Evolutionary conservation across 2,888 invertebrate species (phyloP), one percentile per base, ranked within the genome.

Genomic region (Scotopteryx bipunctaria): DNA sequence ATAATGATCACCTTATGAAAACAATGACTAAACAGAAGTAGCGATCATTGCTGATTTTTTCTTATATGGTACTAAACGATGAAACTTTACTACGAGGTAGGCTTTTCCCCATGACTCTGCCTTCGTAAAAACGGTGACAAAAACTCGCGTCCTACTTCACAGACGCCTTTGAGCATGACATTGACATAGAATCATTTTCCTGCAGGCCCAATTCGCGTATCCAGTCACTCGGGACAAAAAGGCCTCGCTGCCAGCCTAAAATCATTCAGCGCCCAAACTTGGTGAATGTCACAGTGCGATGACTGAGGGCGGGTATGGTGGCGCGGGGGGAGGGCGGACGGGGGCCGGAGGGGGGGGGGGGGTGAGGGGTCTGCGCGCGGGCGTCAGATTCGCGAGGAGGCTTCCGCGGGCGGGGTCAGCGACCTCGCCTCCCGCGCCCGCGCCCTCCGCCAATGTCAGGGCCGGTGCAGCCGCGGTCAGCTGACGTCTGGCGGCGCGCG

Each of bases 401-500:
- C 86, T 86, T 86, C 87, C 85, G 86, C 86, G 86, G 85, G 86
- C 81, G 85, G 86, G 86, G 86, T 86, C 86, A 80, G 71, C 79
- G 84, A 85, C 83, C 83, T 80, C 81, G 73, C 75, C 81, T 81
- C 83, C 82, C 81, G 79, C 76, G 76, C 76, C 70, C 75, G 80
- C 42, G 78, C 82, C 83, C 83, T 83, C 84, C 84, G 86, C 90
- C 89, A 89, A 89, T 89, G 88, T 89, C 89, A 89, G 90, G 89
- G 90, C 84, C 89, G 89, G 88, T 89, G 90, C 89, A 89, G 82
- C 83, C 81, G 83, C 87, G 83, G 85, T 88, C 88, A 89, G 88
- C 89, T 89, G 89, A 88, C 89, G 89, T 89, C 89, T 89, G 90
- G 87, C 70, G 88, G 70, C 83, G 90, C 86, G 88, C 88, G 88